phyloP scores from a whole-genome alignment of 2,797 vertebrate species.

The Eulemur albifrons region DNA sequence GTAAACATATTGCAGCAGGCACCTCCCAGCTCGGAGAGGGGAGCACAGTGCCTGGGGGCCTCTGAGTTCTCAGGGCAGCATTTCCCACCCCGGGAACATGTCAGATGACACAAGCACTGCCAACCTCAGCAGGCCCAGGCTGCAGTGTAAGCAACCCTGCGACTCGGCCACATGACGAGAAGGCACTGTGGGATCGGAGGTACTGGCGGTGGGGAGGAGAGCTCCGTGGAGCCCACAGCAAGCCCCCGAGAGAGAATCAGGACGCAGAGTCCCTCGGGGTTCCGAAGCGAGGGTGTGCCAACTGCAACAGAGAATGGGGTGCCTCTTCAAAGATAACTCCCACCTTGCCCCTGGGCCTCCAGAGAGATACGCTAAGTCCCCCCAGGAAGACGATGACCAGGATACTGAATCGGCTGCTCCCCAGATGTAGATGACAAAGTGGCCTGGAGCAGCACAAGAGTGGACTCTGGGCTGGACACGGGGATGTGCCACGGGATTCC shows the following conservation, averaged over 20 bases:
- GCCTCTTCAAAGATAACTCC: neutral
- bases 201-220: neutral
- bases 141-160: neutral
- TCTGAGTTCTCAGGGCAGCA: neutral
- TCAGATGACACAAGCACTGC: neutral
- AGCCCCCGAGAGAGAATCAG: neutral
- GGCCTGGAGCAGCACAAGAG: no score
- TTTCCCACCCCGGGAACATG: neutral
- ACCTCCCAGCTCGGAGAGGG: neutral
- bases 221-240: neutral
- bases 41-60: accelerated
- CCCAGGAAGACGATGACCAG: neutral
- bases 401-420: neutral
- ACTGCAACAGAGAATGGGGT: neutral
- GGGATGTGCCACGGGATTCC: accelerated
- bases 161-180: accelerated
- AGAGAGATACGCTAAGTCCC: neutral
- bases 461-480: neutral
- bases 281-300: neutral
- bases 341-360: neutral
- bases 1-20: accelerated
- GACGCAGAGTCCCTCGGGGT: accelerated
- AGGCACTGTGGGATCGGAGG: accelerated
- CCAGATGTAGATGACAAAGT: neutral
- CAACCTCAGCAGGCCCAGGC: neutral